Base-by-base conservation (phyloP, 2,888 invertebrate species). In the Desoria tigrina region DNA sequence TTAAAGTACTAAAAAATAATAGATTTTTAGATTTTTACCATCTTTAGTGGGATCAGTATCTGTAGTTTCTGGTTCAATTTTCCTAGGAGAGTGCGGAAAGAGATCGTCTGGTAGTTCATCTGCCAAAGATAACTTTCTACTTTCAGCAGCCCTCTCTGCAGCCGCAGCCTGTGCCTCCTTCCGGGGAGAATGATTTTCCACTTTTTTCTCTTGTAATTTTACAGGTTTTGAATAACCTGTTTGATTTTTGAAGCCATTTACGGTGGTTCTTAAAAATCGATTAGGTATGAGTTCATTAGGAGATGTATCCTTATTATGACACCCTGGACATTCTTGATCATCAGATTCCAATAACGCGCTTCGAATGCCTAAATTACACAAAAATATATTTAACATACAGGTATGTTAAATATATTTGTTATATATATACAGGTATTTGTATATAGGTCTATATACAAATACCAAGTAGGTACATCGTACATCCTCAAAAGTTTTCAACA, bases 321-420 rank as follows among this genome's bases (percentile, higher is more conserved):
- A 97, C 77, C 92, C 90, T 0, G 96, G 96, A 81, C 97, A 97
- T 79, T 94, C 92, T 77, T 94, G 94, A 69, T 95, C 94, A 78
- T 96, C 95, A 0, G 94, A 92, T 79, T 96, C 95, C 63, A 97
- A 80, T 55, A 97, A 82, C 53, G 89, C 88, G 68, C 89, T 90
- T 72, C 96, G 86, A 66, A 96, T 91, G 83, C 93, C 93, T 93
- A 78, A 3, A 79, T 23, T n/a, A n/a, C n/a, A n/a, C n/a, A 7
- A 9, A 28, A 16, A 37, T n/a, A 53, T n/a, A 26, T 24, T 53
- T 7, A 24, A 57, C 42, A 3, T 42, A 18, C 23, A 7, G 11
- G 14, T 16, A 16, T 24, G 6, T 16, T 26, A 32, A 53, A 21
- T 27, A n/a, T 45, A 18, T 28, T 16, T 16, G 18, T 26, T 16